Conservation (phyloP, 2,113 vertebrate species). For the Epinephelus fuscoguttatus region DNA sequence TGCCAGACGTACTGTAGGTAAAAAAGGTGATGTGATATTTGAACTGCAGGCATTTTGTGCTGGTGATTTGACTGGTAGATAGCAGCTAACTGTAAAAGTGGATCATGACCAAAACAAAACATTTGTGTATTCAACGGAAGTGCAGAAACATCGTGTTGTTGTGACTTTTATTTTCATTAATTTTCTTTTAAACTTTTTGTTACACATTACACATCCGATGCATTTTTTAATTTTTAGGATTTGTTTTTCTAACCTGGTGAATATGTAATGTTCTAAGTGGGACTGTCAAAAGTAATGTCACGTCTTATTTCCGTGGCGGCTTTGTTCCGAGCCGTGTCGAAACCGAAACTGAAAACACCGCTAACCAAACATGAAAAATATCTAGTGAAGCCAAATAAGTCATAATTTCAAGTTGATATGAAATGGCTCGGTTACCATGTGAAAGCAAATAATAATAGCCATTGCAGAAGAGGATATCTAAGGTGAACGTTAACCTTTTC, state of each 20-base stretch:
- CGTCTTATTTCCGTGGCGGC: slow-evolving; percentile 82
- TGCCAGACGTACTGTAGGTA: slow-evolving; percentile 81
- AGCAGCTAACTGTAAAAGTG: slow-evolving; percentile 91
- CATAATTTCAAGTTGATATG: slow-evolving; percentile 98
- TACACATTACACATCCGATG: slow-evolving; percentile 61
- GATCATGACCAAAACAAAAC: slow-evolving; percentile 95
- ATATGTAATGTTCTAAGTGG: slow-evolving; percentile 93
- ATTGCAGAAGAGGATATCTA: slow-evolving; percentile 93
- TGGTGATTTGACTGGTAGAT: slow-evolving; percentile 84
- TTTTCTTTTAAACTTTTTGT: slow-evolving; percentile 56
- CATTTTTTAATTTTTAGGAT: slow-evolving; percentile 79
- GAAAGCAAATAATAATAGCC: slow-evolving; percentile 98
- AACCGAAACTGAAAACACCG: slow-evolving; percentile 95
- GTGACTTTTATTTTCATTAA: slow-evolving; percentile 81
- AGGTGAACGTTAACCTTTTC: slow-evolving; percentile 79
- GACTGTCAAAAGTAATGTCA: slow-evolving; percentile 89
- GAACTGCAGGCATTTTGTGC: slow-evolving; percentile 65
- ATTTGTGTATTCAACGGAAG: slow-evolving; percentile 95
- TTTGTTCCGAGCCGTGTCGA: slow-evolving; percentile 90
- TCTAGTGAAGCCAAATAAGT: slow-evolving; percentile 99
- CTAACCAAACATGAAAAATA: slow-evolving; percentile 98
- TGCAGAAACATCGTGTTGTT: slow-evolving; percentile 96
- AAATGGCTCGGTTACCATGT: slow-evolving; percentile 97
- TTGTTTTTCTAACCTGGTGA: slow-evolving; percentile 90
- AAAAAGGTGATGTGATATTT: slow-evolving; percentile 79